Percentiles rank a stretch among this genome's conserved stretches.
Evolutionary conservation across 2,113 vertebrate species (phyloP).

Genomic region (Kryptolebias marmoratus): DNA sequence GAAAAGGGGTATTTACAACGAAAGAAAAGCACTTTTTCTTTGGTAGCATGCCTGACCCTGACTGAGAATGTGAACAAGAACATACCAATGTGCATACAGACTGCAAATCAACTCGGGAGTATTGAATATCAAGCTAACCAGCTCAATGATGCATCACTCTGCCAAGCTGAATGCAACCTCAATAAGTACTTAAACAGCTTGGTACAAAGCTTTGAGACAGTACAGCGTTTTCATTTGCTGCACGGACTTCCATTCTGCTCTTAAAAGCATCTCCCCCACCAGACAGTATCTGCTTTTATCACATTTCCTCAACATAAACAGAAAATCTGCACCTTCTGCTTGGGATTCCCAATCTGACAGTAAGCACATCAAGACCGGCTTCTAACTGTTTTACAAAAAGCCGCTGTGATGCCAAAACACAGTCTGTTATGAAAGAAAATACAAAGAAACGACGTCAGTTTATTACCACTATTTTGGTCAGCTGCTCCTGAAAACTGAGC

Average conservation of each 20-base stretch:
- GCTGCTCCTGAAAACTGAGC: no score
- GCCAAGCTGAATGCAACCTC: constrained; percentile 7
- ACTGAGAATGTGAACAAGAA: constrained; percentile 26
- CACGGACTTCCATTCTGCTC: not conserved
- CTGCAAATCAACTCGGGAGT: constrained; percentile 31
- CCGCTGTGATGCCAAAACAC: not conserved
- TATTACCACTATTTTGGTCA: not conserved
- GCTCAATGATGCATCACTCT: constrained; percentile 14
- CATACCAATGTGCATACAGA: constrained; percentile 14
- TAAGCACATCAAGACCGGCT: not conserved
- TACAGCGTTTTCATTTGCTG: not conserved
- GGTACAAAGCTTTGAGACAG: not conserved
- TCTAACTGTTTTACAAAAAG: not conserved
- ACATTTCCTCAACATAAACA: not conserved
- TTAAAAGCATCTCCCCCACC: not conserved
- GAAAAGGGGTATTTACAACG: constrained; percentile 38
- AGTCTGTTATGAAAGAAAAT: not conserved
- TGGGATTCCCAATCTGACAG: not conserved
- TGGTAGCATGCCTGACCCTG: constrained; percentile 29
- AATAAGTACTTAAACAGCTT: not conserved
- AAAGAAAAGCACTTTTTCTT: constrained; percentile 31
- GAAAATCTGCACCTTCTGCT: not conserved
- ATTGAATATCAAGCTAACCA: constrained; percentile 10
- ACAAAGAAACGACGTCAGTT: not conserved
- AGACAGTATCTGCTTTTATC: not conserved